Evolutionary conservation across 2,797 vertebrate genomes (phyloP).

Genomic region (Pantherophis vulpinus): DNA sequence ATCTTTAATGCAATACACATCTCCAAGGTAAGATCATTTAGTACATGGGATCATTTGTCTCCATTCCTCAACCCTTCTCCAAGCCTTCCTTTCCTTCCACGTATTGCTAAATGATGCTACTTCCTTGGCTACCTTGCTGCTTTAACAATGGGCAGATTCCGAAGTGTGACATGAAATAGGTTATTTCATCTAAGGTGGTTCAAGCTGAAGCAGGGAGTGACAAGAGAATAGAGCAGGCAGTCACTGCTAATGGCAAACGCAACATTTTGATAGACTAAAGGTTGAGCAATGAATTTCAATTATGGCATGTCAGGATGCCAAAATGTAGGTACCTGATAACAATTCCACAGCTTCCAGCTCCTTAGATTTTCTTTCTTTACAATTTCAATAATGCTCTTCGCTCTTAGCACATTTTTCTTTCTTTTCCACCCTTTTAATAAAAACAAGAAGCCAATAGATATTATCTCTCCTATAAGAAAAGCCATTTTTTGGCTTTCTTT

Average conservation of each 20-base stretch:
- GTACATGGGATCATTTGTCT: conserved; percentile 11
- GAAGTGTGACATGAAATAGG: conserved; percentile 64
- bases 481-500: conserved; percentile 53
- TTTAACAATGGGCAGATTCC: conserved; percentile 58
- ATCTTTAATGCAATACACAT: conserved; percentile 28
- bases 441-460: conserved; percentile 47
- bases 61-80: background rate
- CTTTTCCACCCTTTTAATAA: conserved; percentile 16
- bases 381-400: conserved; percentile 73
- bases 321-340: conserved; percentile 68
- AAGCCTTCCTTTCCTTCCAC: conserved; percentile 28
- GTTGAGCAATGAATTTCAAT: conserved; percentile 74
- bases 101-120: conserved; percentile 54
- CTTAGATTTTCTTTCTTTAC: conserved; percentile 63
- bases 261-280: conserved; percentile 70
- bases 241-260: conserved; percentile 66
- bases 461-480: conserved; percentile 57
- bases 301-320: conserved; percentile 68
- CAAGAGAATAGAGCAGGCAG: conserved; percentile 64
- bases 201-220: conserved; percentile 66
- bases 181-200: conserved; percentile 65
- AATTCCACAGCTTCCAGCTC: conserved; percentile 62
- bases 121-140: conserved; percentile 30
- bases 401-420: conserved; percentile 52
- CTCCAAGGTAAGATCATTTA: conserved; percentile 33